Conservation (phyloP, 1,140 invertebrate species). For the Octopus bimaculoides region DNA sequence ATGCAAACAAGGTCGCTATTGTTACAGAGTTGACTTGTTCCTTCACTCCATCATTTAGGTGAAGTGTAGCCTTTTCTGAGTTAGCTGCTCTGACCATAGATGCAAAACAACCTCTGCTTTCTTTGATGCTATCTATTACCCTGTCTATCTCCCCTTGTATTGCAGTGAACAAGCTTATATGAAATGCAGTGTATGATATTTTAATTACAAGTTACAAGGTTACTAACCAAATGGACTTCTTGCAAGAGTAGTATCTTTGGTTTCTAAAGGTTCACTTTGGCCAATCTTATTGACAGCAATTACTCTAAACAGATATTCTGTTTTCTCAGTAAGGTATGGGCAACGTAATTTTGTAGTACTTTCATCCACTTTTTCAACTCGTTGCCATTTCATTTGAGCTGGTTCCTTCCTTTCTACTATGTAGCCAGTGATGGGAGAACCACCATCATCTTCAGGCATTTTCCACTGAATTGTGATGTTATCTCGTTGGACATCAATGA, state of each 20-base stretch:
- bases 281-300: conserved; percentile 91
- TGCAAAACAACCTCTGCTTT: no score
- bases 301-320: conserved; percentile 62
- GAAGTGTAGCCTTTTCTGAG: no score
- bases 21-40: no score
- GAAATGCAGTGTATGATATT: no score
- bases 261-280: conserved; percentile 78
- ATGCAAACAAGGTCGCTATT: no score
- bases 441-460: conserved; percentile 95
- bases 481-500: conserved; percentile 62
- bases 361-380: conserved; percentile 73
- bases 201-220: no score
- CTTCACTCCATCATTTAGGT: no score
- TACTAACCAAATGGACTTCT: conserved; percentile 70
- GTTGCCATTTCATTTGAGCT: conserved; percentile 63
- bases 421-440: conserved; percentile 90
- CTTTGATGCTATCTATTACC: no score
- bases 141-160: no score
- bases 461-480: conserved; percentile 91
- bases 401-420: conserved; percentile 88
- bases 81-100: no score
- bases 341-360: conserved; percentile 68
- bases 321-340: conserved; percentile 68
- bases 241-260: conserved; percentile 81
- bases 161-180: no score